Base-by-base conservation (phyloP, 2,888 invertebrate species). In the Meloe dianella region DNA sequence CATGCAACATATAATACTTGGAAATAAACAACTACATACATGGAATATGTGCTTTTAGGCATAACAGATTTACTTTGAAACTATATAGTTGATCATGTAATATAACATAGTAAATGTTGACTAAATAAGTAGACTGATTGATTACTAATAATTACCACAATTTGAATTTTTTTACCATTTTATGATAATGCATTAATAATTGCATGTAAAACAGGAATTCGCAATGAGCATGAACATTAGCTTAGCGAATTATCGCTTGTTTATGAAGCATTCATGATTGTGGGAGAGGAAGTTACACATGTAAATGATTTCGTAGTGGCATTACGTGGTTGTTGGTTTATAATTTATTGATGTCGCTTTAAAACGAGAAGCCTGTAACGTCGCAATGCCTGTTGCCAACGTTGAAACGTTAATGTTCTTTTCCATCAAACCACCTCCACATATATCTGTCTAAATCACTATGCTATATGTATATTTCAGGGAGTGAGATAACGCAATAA, bases 401-500 rank as follows among this genome's bases (percentile, higher is more conserved):
- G 70, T 68, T 73, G 66, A 72, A 73, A 73, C 68, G 71, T 72
- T 72, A 73, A 73, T 72, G 71, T 71, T 67, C 66, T 69, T 67
- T 70, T 72, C 72, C 72, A 72, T 73, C 71, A 72, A 24, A 24
- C 20, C 47, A 0, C 54, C 54, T 24, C 12, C 5, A 24, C 54
- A 41, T 24, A 20, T 54, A 54, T 54, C 22, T 24, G 54, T 54
- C 54, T 54, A 24, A 12, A 54, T 54, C 24, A 24, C 54, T 54
- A 54, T 67, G 66, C 57, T 68, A 70, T 70, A 66, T 71, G 66
- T 70, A 71, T 68, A 66, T 67, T 67, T 70, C 68, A 69, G 73
- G 73, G 74, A 76, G 73, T 69, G 70, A 73, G 76, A 76, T 78
- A 77, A 78, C 75, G 74, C 73, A 77, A 79, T 80, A 78, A 80